phyloP scores from a whole-genome alignment of 2,113 vertebrate genomes.

The Hiodon tergisus region DNA sequence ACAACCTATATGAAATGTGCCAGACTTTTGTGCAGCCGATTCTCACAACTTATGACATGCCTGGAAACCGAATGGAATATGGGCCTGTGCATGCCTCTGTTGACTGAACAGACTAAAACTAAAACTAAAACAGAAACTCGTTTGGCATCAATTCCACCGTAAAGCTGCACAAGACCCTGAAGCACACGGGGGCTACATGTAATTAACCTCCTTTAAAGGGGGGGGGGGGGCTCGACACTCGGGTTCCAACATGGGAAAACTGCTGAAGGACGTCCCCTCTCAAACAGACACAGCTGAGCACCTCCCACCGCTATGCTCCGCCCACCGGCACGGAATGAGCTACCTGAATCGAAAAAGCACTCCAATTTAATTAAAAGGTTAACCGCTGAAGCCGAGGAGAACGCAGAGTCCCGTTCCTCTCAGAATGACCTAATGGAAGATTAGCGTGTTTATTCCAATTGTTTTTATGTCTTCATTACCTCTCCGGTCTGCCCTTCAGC shows the following conservation, averaged over 20 bases:
- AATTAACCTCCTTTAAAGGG: conserved; percentile 4
- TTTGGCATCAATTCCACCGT: neutral
- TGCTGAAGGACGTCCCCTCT: conserved; percentile 3
- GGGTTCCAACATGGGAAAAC: conserved; percentile 10
- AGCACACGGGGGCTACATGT: neutral
- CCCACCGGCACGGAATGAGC: neutral
- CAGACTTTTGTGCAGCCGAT: neutral
- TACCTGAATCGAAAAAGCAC: neutral
- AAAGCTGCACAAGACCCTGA: neutral
- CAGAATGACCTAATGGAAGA: neutral
- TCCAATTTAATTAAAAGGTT: conserved; percentile 12
- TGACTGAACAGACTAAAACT: neutral
- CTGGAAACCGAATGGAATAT: conserved; percentile 1
- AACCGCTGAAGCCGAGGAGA: neutral
- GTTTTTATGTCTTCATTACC: conserved; percentile 11
- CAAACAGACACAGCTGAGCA: conserved; percentile 4
- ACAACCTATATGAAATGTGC: neutral
- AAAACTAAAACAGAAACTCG: neutral
- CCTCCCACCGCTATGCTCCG: conserved; percentile 2
- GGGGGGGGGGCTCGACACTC: neutral
- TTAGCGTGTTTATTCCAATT: conserved; percentile 10
- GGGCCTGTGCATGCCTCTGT: neutral
- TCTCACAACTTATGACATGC: neutral
- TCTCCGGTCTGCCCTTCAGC: conserved; percentile 14
- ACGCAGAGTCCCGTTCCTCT: neutral